Evolutionary conservation across 2,888 invertebrate genomes (phyloP), one percentile per base, ranked within the genome.

Genomic region (Agriopis marginaria): DNA sequence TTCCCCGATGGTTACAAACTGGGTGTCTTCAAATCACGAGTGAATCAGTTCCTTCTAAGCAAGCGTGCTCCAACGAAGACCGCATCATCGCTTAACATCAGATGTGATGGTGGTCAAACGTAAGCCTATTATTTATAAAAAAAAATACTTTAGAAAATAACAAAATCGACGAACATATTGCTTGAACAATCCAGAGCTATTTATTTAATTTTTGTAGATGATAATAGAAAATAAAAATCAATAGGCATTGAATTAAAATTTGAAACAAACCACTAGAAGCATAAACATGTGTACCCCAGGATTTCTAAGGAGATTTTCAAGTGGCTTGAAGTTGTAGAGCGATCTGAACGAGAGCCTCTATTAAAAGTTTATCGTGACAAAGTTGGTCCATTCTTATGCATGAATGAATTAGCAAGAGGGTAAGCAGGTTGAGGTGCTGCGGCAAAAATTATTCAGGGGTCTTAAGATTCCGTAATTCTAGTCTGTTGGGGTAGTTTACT

Each of bases 331-430:
- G 80, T 80, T 79, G 75, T 75, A 72, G 81, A 82, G 79, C 75
- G 79, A 82, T 84, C 79, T 77, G 76, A 82, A 78, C 76, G 78
- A 81, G 79, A 71, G 76, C 79, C 77, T 83, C 86, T 85, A 84
- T 86, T 85, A 84, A 86, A 86, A 86, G 82, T 86, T 86, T 79
- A 66, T 77, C 77, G 73, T 68, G 75, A 72, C 78, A 73, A 79
- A 83, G 78, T 80, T 80, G 76, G 76, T 77, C 79, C 77, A 85
- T 86, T 86, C 82, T 82, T 86, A 84, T 86, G 82, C 86, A 84
- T 85, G 85, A 84, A 83, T 83, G 82, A 84, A 83, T 85, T 83
- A 85, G 77, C 82, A 75, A 76, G 75, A 70, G 70, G 72, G 72
- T 69, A 68, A 79, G 73, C 74, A 72, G 77, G 73, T 72, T 71